Percentiles rank a stretch among this genome's conserved stretches.
These are phyloP conservation scores for Octodon degus DNA, from an alignment of 2,113 vertebrate species.

Conservation along the genomic window DNA sequence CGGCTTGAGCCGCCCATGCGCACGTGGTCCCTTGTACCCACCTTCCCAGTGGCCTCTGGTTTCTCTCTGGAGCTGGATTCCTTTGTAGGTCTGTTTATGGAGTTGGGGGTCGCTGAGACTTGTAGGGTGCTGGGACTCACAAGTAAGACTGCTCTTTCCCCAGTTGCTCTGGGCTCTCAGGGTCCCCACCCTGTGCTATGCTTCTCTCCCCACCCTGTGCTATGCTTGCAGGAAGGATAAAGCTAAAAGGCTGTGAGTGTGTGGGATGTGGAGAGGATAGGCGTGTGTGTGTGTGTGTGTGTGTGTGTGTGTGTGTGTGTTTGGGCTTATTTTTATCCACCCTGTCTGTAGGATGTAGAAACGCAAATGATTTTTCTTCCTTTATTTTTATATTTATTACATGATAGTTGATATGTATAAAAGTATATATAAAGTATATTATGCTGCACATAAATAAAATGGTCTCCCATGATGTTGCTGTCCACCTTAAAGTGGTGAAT, in stretches of 20 bases:
- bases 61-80: neutral
- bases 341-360: neutral
- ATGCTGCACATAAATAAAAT: neutral
- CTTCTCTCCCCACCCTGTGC: neutral
- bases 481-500: neutral
- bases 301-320: neutral
- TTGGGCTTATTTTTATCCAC: neutral
- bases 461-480: fast-evolving
- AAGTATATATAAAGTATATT: neutral
- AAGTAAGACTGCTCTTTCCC: fast-evolving
- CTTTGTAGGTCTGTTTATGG: neutral
- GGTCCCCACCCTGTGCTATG: neutral
- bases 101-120: neutral
- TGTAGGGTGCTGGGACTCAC: neutral
- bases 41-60: neutral
- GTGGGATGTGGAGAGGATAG: fast-evolving
- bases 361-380: neutral
- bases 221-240: neutral
- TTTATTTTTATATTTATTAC: neutral
- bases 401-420: neutral
- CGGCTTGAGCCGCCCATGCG: fast-evolving
- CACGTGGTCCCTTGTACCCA: neutral
- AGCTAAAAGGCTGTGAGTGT: neutral
- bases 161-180: neutral
- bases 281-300: neutral